Conservation (phyloP, 2,797 vertebrate species). For the Phrynocephalus guinanensis region DNA sequence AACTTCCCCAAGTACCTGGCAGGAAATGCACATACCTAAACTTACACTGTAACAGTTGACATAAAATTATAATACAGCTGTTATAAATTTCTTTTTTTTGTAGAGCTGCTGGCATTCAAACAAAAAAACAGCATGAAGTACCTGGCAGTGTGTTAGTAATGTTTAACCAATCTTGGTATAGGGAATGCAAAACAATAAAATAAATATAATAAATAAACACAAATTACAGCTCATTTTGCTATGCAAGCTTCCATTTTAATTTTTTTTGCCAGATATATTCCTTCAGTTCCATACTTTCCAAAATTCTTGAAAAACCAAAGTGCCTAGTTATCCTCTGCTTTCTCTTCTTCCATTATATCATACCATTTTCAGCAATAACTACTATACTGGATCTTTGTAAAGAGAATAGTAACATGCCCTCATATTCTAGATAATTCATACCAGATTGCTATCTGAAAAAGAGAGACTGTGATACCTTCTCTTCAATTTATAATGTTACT, state of each 20-base stretch:
- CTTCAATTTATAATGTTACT: background rate
- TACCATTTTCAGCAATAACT: slow-evolving; percentile 46
- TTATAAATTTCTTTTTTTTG: slow-evolving; percentile 53
- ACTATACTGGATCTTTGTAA: slow-evolving; percentile 48
- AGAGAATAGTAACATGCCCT: slow-evolving; percentile 20
- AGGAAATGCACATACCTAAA: slow-evolving; percentile 32
- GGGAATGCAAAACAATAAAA: slow-evolving; percentile 29
- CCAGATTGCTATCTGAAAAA: slow-evolving; percentile 34
- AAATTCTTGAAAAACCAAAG: slow-evolving; percentile 44
- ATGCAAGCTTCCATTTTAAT: slow-evolving; percentile 34
- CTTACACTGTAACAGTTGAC: slow-evolving; percentile 37
- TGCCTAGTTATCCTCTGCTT: slow-evolving; percentile 33
- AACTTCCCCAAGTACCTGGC: slow-evolving; percentile 20
- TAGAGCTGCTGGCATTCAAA: slow-evolving; percentile 41
- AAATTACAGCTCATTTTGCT: slow-evolving; percentile 36
- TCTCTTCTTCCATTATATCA: slow-evolving; percentile 36
- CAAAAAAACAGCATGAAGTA: slow-evolving; percentile 21
- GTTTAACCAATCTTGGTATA: slow-evolving; percentile 38
- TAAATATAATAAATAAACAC: too few relatives aligned
- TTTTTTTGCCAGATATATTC: slow-evolving; percentile 33
- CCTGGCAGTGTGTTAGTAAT: slow-evolving; percentile 23
- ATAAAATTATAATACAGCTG: slow-evolving; percentile 42
- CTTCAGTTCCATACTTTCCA: slow-evolving; percentile 22
- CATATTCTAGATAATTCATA: slow-evolving; percentile 38
- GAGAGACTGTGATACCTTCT: slow-evolving; percentile 4